Evolutionary conservation across 2,888 invertebrate species (phyloP), one percentile per base, ranked within the genome.

Genomic region (Glyphotaelius pellucidus): DNA sequence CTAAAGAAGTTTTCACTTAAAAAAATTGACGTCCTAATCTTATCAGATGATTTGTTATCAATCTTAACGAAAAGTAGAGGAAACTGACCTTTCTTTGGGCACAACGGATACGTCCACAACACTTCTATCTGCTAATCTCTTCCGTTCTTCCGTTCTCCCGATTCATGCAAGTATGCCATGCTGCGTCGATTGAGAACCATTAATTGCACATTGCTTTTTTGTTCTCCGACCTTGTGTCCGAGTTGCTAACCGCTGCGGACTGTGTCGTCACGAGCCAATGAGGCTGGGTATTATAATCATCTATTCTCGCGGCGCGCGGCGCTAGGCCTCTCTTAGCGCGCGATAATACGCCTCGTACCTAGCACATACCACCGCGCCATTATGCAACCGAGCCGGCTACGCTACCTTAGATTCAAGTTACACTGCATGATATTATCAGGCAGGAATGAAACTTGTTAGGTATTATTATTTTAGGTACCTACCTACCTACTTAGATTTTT

Each of bases 141-240:
- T 67, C 67, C 7, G 25, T 67, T 67, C 67, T 67, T 67, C 67
- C 7, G 25, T 67, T 5, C 67, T 67, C 25, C 7, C 25, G 25
- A 35, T 83, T 35, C 47, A 86, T 86, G 86, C 86, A 83, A 30
- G 47, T 42, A 42, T 86, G 47, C 42, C 47, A 32, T 38, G n/a
- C 86, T 47, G n/a, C 35, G 85, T 38, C 35, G 25, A 47, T 47
- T 47, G 47, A 30, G 30, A 86, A 47, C 42, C 86, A 47, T 86
- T 86, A 30, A 47, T 42, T 42, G 86, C 86, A 42, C 86, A 42
- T 42, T 38, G 86, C n/a, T 86, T 86, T 85, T 86, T 86, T 86
- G 86, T 86, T 86, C 86, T 42, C n/a, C 86, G 86, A 86, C 86
- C 86, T 86, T 86, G 86, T 47, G 42, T 25, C 38, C 86, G 38